Conservation (phyloP, 2,888 invertebrate species). For the Diadegma fenestrale region DNA sequence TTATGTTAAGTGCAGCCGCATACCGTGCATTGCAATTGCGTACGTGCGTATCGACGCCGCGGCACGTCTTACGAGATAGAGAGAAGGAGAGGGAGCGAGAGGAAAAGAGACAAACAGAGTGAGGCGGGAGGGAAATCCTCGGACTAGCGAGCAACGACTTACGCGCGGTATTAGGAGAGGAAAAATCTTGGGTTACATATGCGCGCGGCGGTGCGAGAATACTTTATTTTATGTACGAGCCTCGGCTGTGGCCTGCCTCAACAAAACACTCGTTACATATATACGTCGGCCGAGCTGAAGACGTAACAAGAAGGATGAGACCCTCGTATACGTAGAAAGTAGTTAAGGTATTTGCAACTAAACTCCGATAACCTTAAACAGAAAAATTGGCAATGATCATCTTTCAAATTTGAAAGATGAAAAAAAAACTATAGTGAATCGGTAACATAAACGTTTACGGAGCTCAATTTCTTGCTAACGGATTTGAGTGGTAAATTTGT, state of each 20-base stretch:
- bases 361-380: not conserved
- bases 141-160: constrained; percentile 14
- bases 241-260: constrained; percentile 73
- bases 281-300: constrained; percentile 28
- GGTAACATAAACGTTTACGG: too few relatives aligned
- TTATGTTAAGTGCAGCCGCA: constrained; percentile 62
- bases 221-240: constrained; percentile 77
- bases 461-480: not conserved
- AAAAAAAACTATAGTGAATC: not conserved
- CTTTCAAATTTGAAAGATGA: too few relatives aligned
- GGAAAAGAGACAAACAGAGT: not conserved
- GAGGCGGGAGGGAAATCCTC: not conserved
- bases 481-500: not conserved
- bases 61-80: not conserved
- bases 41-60: constrained; percentile 59
- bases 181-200: constrained; percentile 54
- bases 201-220: constrained; percentile 37
- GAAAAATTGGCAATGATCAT: not conserved
- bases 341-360: constrained; percentile 8
- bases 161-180: constrained; percentile 49
- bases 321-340: not conserved
- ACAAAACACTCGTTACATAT: constrained; percentile 63
- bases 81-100: not conserved
- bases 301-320: not conserved
- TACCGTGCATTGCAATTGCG: constrained; percentile 65